A percentile compares a stretch with the other conserved stretches of the same genome.
Conservation (phyloP, 2,113 vertebrate species). For the Casuarius casuarius region DNA sequence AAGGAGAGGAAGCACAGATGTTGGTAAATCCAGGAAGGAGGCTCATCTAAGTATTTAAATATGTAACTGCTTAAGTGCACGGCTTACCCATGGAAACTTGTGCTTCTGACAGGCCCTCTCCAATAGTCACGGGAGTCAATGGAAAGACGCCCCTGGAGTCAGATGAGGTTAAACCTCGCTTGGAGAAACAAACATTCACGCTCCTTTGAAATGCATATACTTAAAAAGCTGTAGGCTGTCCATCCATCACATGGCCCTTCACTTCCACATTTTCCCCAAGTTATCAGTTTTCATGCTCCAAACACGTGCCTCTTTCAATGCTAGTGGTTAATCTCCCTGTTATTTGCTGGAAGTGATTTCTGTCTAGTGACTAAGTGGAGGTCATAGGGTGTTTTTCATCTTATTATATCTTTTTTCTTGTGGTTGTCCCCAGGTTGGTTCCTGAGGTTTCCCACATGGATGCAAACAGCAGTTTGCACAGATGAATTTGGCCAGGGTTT, state of each 20-base stretch:
- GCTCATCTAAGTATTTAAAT: conserved; percentile 54
- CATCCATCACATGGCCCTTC: conserved; percentile 13
- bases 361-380: background rate
- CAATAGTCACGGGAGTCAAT: background rate
- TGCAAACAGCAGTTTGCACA: background rate
- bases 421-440: background rate
- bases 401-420: background rate
- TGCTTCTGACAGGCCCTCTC: conserved; percentile 21
- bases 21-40: conserved; percentile 63
- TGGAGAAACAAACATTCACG: conserved; percentile 12
- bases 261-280: background rate
- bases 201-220: background rate
- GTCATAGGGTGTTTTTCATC: background rate
- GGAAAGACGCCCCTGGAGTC: conserved; percentile 28
- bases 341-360: conserved; percentile 33
- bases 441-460: accelerated
- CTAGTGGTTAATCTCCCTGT: conserved; percentile 36
- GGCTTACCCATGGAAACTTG: conserved; percentile 5
- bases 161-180: conserved; percentile 45
- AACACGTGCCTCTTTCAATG: conserved; percentile 26
- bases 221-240: background rate
- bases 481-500: background rate
- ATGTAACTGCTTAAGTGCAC: background rate
- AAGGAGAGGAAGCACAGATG: conserved; percentile 58
- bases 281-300: conserved; percentile 24